phyloP scores from a whole-genome alignment of 2,113 vertebrate genomes.

The Plecturocebus donacophilus region DNA sequence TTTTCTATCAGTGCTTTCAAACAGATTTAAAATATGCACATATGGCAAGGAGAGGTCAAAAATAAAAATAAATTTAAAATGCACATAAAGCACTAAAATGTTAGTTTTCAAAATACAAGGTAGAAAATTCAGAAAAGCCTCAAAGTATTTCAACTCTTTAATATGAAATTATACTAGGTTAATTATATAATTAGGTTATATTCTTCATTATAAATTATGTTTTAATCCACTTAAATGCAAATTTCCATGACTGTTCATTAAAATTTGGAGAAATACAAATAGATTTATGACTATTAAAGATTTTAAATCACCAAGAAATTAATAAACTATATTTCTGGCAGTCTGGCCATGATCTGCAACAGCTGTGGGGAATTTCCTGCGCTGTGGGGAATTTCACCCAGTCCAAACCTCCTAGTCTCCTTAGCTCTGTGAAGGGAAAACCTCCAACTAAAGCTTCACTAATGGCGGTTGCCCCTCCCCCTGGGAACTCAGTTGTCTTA shows the following conservation, averaged over 20 bases:
- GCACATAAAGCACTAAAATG: background rate
- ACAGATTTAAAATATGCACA: background rate
- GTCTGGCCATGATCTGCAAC: too few species aligned
- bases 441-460: too few species aligned
- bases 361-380: too few species aligned
- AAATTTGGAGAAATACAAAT: background rate
- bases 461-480: too few species aligned
- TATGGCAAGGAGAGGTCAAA: too few species aligned
- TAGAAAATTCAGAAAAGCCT: background rate
- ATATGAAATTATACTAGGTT: background rate
- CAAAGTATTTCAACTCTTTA: background rate
- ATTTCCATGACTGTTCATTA: background rate
- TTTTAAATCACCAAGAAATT: background rate
- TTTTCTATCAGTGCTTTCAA: constrained; percentile 9
- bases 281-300: background rate
- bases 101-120: background rate
- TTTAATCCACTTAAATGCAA: background rate
- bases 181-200: background rate
- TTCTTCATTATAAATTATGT: background rate
- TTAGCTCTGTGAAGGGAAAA: too few species aligned
- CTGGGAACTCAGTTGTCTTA: too few species aligned
- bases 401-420: too few species aligned
- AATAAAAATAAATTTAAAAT: background rate
- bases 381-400: too few species aligned
- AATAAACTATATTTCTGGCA: background rate